Conservation (phyloP, 2,888 invertebrate species). For the Apotomis turbidana region DNA sequence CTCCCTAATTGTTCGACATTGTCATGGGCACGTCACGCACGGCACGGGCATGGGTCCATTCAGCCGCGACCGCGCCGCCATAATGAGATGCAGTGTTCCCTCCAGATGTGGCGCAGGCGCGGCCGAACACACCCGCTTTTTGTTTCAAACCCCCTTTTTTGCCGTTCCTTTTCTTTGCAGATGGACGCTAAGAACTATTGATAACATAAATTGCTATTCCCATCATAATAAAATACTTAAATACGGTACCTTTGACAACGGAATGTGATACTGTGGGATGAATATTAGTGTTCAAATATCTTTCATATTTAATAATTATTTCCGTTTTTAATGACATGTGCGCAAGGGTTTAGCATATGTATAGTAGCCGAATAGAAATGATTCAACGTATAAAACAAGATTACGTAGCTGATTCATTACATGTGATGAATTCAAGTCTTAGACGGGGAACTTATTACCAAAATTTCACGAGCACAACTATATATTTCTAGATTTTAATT, state of each 20-base stretch:
- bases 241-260: not conserved
- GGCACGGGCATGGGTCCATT: slow-evolving; percentile 57
- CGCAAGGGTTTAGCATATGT: too few relatives aligned
- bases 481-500: too few relatives aligned
- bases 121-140: slow-evolving; percentile 71
- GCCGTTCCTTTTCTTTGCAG: slow-evolving; percentile 51
- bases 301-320: not conserved
- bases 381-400: too few relatives aligned
- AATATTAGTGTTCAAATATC: not conserved
- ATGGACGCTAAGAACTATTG: slow-evolving; percentile 54
- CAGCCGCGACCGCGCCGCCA: slow-evolving; percentile 70
- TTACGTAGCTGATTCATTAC: too few relatives aligned
- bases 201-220: slow-evolving; percentile 42
- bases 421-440: too few relatives aligned
- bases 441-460: too few relatives aligned
- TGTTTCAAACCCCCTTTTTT: slow-evolving; percentile 67
- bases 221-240: slow-evolving; percentile 14
- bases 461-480: too few relatives aligned
- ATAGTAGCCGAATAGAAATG: too few relatives aligned
- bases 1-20: slow-evolving; percentile 58
- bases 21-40: slow-evolving; percentile 56
- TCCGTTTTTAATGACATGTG: too few relatives aligned
- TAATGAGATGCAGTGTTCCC: slow-evolving; percentile 79
- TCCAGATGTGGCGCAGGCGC: slow-evolving; percentile 81
- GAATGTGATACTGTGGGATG: not conserved